Percentiles rank a stretch among this genome's conserved stretches.
These are phyloP conservation scores for Oryctes rhinoceros DNA, from an alignment of 1,140 invertebrate genomes.

Conservation along the genomic window DNA sequence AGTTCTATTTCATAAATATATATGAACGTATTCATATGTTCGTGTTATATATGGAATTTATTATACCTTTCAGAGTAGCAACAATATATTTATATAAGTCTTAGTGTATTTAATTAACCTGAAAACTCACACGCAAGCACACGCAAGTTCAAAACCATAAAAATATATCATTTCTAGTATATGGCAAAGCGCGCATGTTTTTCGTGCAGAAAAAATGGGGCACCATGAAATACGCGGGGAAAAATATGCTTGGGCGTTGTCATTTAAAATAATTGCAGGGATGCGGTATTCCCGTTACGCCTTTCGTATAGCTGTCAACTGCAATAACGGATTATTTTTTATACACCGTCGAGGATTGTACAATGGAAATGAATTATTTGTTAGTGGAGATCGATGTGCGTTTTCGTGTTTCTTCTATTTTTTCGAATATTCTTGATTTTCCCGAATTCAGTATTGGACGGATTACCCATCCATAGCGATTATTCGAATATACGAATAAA, in stretches of 20 bases:
- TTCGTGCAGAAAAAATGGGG: not conserved
- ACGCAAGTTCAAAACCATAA: not conserved
- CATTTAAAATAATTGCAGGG: not conserved
- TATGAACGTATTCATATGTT: not conserved
- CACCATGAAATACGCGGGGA: not conserved
- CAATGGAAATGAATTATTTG: too few species aligned
- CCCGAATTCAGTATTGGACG: too few species aligned
- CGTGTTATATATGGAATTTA: too few species aligned
- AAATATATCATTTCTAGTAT: not conserved
- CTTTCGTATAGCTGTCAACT: not conserved
- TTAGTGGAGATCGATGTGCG: too few species aligned
- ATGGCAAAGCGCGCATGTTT: not conserved
- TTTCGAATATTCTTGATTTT: too few species aligned
- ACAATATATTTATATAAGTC: slow-evolving; percentile 11
- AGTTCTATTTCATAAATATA: not conserved
- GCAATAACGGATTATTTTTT: not conserved
- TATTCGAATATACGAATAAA: too few species aligned
- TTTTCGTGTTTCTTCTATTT: too few species aligned
- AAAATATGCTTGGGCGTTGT: not conserved
- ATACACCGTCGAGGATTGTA: not conserved
- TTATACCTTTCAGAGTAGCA: not conserved
- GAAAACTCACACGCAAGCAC: not conserved
- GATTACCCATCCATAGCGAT: too few species aligned
- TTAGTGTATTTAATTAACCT: slow-evolving; percentile 3
- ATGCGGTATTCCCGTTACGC: not conserved